Conservation (phyloP, 1,140 invertebrate genomes). For the Drosophila fuyamai region DNA sequence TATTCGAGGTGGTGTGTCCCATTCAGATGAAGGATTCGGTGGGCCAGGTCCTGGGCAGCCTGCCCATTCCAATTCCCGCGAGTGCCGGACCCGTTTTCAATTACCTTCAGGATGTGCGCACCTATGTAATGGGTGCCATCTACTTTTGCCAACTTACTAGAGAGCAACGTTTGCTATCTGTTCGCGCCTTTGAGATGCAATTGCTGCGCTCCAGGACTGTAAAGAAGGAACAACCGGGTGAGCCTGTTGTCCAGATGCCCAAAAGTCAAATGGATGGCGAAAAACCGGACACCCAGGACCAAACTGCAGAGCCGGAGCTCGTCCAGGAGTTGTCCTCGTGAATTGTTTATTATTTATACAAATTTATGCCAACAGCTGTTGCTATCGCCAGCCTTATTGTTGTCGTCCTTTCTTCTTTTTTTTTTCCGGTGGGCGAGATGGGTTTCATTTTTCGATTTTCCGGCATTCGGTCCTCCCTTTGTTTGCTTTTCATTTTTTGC, state of each 20-base stretch:
- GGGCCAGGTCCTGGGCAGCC: constrained; percentile 14
- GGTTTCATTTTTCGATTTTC: constrained; percentile 29
- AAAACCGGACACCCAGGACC: not conserved
- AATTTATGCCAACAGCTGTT: constrained; percentile 78
- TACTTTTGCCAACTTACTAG: constrained; percentile 35
- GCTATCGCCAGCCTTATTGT: constrained; percentile 36
- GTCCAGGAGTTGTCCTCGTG: constrained; percentile 36
- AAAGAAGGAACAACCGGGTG: not conserved
- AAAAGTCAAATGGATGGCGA: not conserved
- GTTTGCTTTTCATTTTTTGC: constrained; percentile 79
- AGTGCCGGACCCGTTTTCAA: constrained; percentile 20
- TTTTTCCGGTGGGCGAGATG: not conserved
- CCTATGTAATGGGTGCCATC: constrained; percentile 21
- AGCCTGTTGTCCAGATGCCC: not conserved
- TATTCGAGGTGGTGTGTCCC: constrained; percentile 13
- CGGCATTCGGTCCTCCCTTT: constrained; percentile 24
- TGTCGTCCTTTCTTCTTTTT: constrained; percentile 28
- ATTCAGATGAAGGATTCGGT: constrained; percentile 26
- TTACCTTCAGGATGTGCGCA: constrained; percentile 23
- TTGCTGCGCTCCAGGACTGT: not conserved
- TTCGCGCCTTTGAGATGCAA: constrained; percentile 41
- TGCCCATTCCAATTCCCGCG: constrained; percentile 34
- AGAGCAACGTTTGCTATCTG: constrained; percentile 31
- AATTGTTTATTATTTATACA: constrained; percentile 78
- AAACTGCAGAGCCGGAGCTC: not conserved